Evolutionary conservation across 2,888 invertebrate species (phyloP), one percentile per base, ranked within the genome.

Genomic region (Notodonta dromedarius): DNA sequence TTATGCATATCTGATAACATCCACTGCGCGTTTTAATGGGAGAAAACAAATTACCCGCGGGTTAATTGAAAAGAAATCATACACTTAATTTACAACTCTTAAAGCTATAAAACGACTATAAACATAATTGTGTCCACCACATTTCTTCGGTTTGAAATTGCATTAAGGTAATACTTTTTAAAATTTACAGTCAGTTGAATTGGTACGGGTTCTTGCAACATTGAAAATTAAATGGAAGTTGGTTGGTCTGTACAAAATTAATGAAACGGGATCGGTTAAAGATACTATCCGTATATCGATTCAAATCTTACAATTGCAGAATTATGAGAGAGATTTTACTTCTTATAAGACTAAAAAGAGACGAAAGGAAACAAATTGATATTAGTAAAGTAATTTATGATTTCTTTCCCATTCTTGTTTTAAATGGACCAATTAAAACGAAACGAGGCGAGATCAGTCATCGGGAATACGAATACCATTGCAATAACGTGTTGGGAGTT

Each of bases 31-130:
- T 70, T 61, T 60, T 69, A 70, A 77, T 70, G 59, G 63, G 64
- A 61, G 69, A 78, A 74, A 78, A 67, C 62, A 57, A 66, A 50
- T 57, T 59, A 65, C 56, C 61, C 54, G 12, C 46, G 63, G 59
- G 59, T 71, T 73, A 78, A 77, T 80, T 71, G 66, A 71, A 78
- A 74, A 62, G 57, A 63, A 69, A 71, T 74, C 65, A 72, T 59
- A 62, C 24, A 52, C 44, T 52, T 61, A 60, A 68, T 69, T 71
- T 68, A 70, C 57, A 61, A 64, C 65, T 63, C 66, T 56, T 62
- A n/a, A 53, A 59, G 55, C 58, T 46, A 64, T 77, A 73, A 79
- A 80, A 73, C 58, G 40, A 35, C 59, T 55, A 61, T 77, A 70
- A 76, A 75, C 67, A 63, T 67, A 65, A 71, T 76, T 66, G 64